phyloP scores from a whole-genome alignment of 2,113 vertebrate genomes.

The Aegotheles bennettii region DNA sequence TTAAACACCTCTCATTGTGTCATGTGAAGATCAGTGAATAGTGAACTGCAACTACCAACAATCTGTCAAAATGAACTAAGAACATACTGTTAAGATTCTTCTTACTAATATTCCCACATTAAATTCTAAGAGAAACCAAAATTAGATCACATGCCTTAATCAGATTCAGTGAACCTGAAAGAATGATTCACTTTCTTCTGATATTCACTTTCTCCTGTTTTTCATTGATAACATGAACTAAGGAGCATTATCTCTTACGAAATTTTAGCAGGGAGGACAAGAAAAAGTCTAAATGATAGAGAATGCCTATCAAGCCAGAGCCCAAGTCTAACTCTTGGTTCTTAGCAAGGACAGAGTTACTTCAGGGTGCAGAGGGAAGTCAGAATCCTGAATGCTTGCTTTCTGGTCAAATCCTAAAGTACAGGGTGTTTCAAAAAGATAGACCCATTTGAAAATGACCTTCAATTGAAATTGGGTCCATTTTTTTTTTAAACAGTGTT shows the following conservation, averaged over 20 bases:
- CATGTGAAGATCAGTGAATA: neutral
- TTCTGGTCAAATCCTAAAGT: neutral
- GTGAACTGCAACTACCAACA: neutral
- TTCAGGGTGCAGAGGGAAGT: neutral
- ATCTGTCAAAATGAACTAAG: neutral
- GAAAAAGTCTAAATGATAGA: neutral
- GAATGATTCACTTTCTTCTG: too few species aligned
- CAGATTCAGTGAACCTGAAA: neutral
- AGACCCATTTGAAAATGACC: too few species aligned
- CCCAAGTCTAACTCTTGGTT: neutral
- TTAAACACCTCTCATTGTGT: neutral
- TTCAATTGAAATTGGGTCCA: too few species aligned
- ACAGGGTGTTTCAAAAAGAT: too few species aligned
- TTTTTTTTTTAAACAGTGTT: too few species aligned
- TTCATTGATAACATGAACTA: neutral
- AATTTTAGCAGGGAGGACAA: neutral
- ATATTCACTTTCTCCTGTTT: neutral
- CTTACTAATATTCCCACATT: neutral
- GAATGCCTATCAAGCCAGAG: neutral
- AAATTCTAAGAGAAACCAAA: neutral
- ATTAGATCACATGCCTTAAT: neutral
- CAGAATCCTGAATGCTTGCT: neutral
- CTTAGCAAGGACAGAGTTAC: neutral
- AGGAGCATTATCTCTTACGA: neutral
- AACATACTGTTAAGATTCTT: neutral